Evolutionary conservation across 1,140 invertebrate genomes (phyloP), one percentile per base, ranked within the genome.

Genomic region (Chironomus striatipennis): DNA sequence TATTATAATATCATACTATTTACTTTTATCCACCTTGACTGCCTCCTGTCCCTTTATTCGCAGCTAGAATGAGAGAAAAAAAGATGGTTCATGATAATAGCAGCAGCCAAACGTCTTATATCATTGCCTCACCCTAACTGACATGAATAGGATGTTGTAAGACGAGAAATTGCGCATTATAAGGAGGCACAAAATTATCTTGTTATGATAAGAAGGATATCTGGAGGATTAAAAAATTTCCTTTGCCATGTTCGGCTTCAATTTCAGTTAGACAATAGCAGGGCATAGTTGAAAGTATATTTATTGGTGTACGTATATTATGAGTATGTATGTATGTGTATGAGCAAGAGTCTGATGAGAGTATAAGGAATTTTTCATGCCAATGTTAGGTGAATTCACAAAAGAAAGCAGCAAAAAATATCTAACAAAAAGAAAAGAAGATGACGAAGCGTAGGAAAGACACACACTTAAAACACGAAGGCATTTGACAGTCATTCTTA

Each of bases 171-270:
- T n/a, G 47, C 47, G 47, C 47, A 57, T 57, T 57, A n/a, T 18
- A 70, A 70, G 65, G 65, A 70, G 65, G 18, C 17, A 70, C 17
- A 70, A 21, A 70, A 70, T 70, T 70, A 70, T 70, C 65, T 70
- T 70, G 65, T 70, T 70, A 21, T 70, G 17, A 21, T 70, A 70
- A 67, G 65, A 70, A 70, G 65, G 65, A 70, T 57, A 57, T 70
- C 65, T 70, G 65, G 17, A 70, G 65, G 65, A 70, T 70, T 70
- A 70, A 70, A 70, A 70, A 70, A 70, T 70, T 57, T 57, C 47
- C 47, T 57, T 57, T 57, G 47, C 47, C 47, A 57, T 57, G 47
- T 57, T 57, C 47, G 47, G 47, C 47, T 57, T 57, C 47, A 57
- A 57, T 57, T 57, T 57, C 47, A 57, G n/a, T n/a, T 57, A 34